Evolutionary conservation across 1,140 invertebrate species (phyloP).

Genomic region (Microvelia longipes): DNA sequence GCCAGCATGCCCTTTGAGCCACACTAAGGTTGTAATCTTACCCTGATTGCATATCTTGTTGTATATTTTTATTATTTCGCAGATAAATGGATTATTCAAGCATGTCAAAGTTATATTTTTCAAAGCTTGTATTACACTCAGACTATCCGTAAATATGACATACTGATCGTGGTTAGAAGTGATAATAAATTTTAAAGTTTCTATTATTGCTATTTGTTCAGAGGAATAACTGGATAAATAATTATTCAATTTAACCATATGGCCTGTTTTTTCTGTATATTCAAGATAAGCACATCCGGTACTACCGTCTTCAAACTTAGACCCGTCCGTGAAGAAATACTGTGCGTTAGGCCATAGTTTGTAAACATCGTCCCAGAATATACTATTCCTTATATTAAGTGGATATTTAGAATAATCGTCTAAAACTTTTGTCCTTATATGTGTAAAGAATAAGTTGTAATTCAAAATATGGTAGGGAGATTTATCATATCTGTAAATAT

Average conservation of each 20-base stretch:
- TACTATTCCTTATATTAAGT: neutral
- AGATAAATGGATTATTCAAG: neutral
- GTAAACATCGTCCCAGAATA: neutral
- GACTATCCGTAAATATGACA: neutral
- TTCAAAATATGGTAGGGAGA: neutral
- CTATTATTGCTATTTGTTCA: neutral
- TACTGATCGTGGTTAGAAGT: neutral
- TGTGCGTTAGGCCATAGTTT: neutral
- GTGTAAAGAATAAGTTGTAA: neutral
- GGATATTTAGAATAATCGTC: neutral
- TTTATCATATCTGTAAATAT: neutral
- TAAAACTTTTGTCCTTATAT: neutral
- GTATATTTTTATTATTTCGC: neutral
- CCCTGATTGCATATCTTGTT: neutral
- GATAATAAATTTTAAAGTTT: neutral
- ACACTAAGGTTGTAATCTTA: neutral
- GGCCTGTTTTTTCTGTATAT: neutral
- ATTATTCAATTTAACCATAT: neutral
- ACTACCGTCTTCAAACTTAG: neutral
- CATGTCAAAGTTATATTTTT: neutral
- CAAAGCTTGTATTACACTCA: neutral
- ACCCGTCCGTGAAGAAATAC: neutral
- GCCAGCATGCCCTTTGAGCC: neutral
- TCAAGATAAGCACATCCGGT: neutral
- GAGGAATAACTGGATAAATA: neutral